Evolutionary conservation across 2,113 vertebrate species (phyloP).

Genomic region (Cinclus mexicanus): DNA sequence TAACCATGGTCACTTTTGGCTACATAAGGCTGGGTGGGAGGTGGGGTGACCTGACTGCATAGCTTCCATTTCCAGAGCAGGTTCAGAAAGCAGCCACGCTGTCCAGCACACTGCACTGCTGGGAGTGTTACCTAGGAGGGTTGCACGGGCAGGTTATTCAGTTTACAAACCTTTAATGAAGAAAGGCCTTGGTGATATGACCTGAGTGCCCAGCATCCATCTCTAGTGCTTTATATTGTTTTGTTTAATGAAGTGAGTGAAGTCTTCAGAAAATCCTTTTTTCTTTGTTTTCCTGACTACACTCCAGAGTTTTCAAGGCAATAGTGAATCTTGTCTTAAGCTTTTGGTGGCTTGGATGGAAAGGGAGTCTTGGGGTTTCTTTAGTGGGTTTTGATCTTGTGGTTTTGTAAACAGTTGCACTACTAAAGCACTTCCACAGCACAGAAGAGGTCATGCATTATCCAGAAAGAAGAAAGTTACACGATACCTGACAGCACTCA

Average conservation of each 20-base stretch:
- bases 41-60: background rate
- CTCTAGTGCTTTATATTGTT: background rate
- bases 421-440: background rate
- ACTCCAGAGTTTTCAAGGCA: background rate
- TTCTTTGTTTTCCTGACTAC: background rate
- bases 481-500: background rate
- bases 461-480: background rate
- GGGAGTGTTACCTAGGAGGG: background rate
- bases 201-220: background rate
- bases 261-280: background rate
- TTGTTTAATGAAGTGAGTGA: background rate
- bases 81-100: background rate
- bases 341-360: background rate
- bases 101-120: background rate
- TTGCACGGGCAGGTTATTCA: background rate
- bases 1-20: accelerated
- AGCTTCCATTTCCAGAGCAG: background rate
- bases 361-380: background rate
- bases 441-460: background rate
- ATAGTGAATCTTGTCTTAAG: background rate
- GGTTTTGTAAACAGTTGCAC: background rate
- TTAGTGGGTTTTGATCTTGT: background rate
- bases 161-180: background rate
- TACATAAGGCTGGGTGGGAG: accelerated
- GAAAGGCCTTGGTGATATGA: background rate